A percentile compares a stretch with the other conserved stretches of the same genome.
These are phyloP conservation scores for Listronotus oregonensis DNA, from an alignment of 1,140 invertebrate species.

Conservation along the genomic window DNA sequence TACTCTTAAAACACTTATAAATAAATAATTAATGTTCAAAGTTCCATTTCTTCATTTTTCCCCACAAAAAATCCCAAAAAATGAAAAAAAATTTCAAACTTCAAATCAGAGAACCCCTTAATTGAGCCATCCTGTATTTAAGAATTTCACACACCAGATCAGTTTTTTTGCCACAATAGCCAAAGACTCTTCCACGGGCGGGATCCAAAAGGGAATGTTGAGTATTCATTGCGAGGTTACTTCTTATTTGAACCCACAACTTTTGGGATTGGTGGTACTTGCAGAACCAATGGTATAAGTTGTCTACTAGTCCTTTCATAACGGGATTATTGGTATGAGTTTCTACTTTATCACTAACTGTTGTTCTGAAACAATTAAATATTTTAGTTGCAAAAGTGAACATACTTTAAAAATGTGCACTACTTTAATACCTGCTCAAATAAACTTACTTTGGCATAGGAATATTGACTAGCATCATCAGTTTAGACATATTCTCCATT, in stretches of 20 bases:
- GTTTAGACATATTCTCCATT: neutral
- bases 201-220: conserved; percentile 66
- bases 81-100: no score
- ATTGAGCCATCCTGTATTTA: no score
- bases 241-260: conserved; percentile 60
- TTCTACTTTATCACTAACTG: neutral
- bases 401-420: no score
- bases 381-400: neutral
- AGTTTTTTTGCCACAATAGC: conserved; percentile 83
- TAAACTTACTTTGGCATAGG: conserved; percentile 62
- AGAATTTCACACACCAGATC: conserved; percentile 68
- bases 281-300: conserved; percentile 76
- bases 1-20: no score
- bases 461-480: conserved; percentile 63
- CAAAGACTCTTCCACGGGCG: conserved; percentile 76
- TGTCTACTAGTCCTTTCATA: conserved; percentile 58
- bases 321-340: conserved; percentile 25
- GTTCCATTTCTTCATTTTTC: no score
- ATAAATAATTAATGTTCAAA: no score
- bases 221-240: conserved; percentile 62
- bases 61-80: no score
- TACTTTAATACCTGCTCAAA: no score
- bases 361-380: conserved; percentile 16
- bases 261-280: conserved; percentile 60
- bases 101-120: no score